phyloP scores from a whole-genome alignment of 2,797 vertebrate species.

The Danionella dracula region DNA sequence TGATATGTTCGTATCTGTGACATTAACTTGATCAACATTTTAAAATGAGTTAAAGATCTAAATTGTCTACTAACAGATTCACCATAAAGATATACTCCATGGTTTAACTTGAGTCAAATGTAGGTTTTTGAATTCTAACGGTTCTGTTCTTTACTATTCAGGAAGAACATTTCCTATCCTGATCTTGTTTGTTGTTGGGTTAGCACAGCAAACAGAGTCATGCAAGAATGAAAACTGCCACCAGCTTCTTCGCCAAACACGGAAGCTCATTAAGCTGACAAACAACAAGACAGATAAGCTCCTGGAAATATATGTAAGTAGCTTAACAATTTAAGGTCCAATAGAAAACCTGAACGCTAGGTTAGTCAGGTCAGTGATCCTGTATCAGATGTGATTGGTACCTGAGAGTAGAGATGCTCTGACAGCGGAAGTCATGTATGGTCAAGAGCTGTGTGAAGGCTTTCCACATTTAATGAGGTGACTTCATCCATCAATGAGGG shows the following conservation, averaged over 20 bases:
- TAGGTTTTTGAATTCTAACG: too few relatives aligned
- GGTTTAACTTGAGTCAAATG: too few relatives aligned
- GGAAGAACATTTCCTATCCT: slow-evolving; percentile 61
- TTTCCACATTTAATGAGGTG: not conserved
- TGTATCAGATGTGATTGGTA: slow-evolving; percentile 3
- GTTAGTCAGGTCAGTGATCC: not conserved
- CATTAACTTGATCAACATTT: too few relatives aligned
- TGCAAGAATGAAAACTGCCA: slow-evolving; percentile 49
- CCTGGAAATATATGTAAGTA: slow-evolving; percentile 70
- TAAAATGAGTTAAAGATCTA: too few relatives aligned
- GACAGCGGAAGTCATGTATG: slow-evolving; percentile 1
- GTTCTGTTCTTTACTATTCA: not conserved
- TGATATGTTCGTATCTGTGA: too few relatives aligned
- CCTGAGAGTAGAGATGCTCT: not conserved
- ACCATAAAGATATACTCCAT: too few relatives aligned
- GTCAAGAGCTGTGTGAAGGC: not conserved
- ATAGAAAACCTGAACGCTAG: not conserved
- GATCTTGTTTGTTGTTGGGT: slow-evolving; percentile 58
- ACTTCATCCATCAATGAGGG: slow-evolving; percentile 18
- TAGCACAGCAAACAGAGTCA: slow-evolving; percentile 45
- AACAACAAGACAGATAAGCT: slow-evolving; percentile 57
- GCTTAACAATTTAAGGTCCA: not conserved
- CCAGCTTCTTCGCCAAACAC: slow-evolving; percentile 48
- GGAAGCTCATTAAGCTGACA: slow-evolving; percentile 53
- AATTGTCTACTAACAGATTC: too few relatives aligned